phyloP scores from a whole-genome alignment of 2,888 invertebrate genomes.

The Megalurothrips usitatus region DNA sequence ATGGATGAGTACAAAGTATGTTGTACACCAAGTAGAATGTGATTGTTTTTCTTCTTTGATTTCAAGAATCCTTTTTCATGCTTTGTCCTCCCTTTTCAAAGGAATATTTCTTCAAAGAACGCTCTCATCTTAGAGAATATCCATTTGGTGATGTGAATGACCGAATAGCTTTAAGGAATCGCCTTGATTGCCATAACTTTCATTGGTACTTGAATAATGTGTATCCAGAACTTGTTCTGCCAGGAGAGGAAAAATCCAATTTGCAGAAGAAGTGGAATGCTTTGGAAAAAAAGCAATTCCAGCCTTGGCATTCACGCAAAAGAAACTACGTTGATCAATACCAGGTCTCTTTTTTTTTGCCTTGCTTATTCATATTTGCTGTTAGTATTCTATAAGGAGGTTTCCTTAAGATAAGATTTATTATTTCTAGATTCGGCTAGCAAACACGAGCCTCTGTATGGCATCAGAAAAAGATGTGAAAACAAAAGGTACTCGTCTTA shows the following conservation, averaged over 20 bases:
- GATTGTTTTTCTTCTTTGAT: background rate
- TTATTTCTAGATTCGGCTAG: conserved; percentile 60
- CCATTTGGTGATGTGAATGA: conserved; percentile 75
- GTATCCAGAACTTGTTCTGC: conserved; percentile 73
- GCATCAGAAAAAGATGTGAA: conserved; percentile 72
- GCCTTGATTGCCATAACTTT: conserved; percentile 74
- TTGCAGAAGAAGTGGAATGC: conserved; percentile 58
- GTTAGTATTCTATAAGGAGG: conserved; percentile 27
- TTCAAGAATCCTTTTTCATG: background rate
- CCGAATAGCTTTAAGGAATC: conserved; percentile 63
- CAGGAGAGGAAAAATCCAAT: conserved; percentile 54
- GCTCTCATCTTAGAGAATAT: conserved; percentile 49
- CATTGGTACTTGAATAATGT: conserved; percentile 82
- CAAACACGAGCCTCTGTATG: conserved; percentile 69
- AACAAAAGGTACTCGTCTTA: conserved; percentile 69
- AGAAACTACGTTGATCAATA: conserved; percentile 46
- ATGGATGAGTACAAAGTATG: conserved; percentile 85
- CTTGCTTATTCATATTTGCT: conserved; percentile 14
- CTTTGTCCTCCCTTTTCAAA: conserved; percentile 46
- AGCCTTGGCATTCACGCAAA: conserved; percentile 73
- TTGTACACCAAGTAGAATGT: background rate
- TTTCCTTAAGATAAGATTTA: too few species aligned
- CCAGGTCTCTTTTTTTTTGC: conserved; percentile 39
- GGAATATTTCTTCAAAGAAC: conserved; percentile 68
- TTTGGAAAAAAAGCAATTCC: conserved; percentile 59